Evolutionary conservation across 2,113 vertebrate genomes (phyloP).

Genomic region (Lonchura striata): DNA sequence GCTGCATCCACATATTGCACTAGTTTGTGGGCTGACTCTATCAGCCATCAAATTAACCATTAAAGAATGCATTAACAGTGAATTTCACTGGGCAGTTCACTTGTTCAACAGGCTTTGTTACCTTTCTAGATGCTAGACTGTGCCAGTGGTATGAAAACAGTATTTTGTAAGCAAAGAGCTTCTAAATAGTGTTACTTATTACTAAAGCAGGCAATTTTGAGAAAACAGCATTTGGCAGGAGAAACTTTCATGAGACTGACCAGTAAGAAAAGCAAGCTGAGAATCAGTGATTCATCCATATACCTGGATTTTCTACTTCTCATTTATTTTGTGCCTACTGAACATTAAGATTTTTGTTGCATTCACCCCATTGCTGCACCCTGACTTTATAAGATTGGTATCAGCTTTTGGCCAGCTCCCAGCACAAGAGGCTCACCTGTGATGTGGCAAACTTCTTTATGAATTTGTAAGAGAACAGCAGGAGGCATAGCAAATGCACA

Average conservation of each 20-base stretch:
- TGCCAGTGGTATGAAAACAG: not conserved
- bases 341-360: not conserved
- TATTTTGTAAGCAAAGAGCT: not conserved
- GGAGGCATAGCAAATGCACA: not conserved
- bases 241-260: not conserved
- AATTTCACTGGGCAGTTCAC: not conserved
- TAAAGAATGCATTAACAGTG: not conserved
- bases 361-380: not conserved
- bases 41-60: not conserved
- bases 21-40: not conserved
- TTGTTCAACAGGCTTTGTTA: not conserved
- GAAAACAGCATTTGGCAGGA: not conserved
- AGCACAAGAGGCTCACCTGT: not conserved
- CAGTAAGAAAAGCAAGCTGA: not conserved
- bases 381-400: not conserved
- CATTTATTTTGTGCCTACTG: not conserved
- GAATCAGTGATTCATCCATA: not conserved
- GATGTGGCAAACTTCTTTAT: not conserved
- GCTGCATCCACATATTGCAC: not conserved
- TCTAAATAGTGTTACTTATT: not conserved
- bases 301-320: not conserved
- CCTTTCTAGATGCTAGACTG: not conserved
- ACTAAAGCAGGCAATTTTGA: not conserved
- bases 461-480: not conserved
- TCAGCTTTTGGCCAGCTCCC: not conserved